Evolutionary conservation across 92 coral and sea anemone genomes (phyloP).

Genomic region (Palythoa grandiflora): DNA sequence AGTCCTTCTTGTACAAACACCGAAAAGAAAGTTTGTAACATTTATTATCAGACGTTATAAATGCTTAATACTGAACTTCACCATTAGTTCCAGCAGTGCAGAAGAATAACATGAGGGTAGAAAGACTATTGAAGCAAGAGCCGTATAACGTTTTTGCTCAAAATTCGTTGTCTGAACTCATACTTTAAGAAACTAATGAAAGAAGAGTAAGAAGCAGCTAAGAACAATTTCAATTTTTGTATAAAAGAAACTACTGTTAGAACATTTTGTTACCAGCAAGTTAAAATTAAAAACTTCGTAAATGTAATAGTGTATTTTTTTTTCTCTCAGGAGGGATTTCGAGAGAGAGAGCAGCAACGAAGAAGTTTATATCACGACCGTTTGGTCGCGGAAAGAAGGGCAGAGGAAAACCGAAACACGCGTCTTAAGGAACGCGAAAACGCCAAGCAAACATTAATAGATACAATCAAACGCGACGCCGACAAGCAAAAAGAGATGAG

Average conservation of each 20-base stretch:
- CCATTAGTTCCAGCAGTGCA: no score
- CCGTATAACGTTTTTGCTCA: no score
- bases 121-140: no score
- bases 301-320: not conserved
- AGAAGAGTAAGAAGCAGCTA: no score
- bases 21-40: not conserved
- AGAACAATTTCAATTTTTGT: no score
- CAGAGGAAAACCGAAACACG: slow-evolving; percentile 67
- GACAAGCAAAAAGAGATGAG: slow-evolving; percentile 84
- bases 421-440: slow-evolving; percentile 67
- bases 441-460: slow-evolving; percentile 62
- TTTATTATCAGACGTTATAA: no score
- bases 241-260: not conserved
- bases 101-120: no score
- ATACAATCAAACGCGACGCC: slow-evolving; percentile 71
- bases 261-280: not conserved
- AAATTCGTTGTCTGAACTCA: no score
- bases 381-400: slow-evolving; percentile 71
- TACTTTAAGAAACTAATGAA: no score
- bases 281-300: not conserved
- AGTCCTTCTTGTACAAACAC: no score
- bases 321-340: slow-evolving; percentile 68
- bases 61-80: no score
- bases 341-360: slow-evolving; percentile 80
- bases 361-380: slow-evolving; percentile 74